Evolutionary conservation across 2,113 vertebrate species (phyloP).

Genomic region (Odobenus rosmarus): DNA sequence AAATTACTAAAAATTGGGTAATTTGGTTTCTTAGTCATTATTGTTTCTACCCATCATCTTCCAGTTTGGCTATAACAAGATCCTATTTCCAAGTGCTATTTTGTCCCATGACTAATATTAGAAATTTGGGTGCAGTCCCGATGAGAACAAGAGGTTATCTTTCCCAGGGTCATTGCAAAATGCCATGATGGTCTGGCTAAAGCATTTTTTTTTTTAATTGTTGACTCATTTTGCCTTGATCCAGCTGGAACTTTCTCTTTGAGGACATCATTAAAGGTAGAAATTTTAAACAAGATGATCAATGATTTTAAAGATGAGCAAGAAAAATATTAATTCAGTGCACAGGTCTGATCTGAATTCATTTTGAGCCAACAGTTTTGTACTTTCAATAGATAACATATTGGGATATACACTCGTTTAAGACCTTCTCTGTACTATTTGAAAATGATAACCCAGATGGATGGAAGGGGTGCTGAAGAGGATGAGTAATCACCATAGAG

Average conservation of each 20-base stretch:
- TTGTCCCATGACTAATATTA: slow-evolving; percentile 53
- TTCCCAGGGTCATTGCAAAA: slow-evolving; percentile 36
- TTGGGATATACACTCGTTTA: neutral
- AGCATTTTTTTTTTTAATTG: neutral
- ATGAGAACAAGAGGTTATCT: slow-evolving; percentile 49
- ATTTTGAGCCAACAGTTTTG: neutral
- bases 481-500: neutral
- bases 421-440: neutral
- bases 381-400: neutral
- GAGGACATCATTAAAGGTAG: neutral
- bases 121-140: neutral
- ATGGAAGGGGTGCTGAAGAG: neutral
- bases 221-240: slow-evolving; percentile 56
- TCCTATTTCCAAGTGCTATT: slow-evolving; percentile 38
- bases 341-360: neutral
- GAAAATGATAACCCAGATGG: neutral
- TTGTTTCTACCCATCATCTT: neutral
- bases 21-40: neutral
- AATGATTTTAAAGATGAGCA: neutral
- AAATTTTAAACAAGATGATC: neutral
- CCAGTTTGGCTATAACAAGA: neutral
- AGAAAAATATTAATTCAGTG: neutral
- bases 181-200: neutral
- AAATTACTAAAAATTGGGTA: neutral
- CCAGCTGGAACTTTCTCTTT: neutral